Conservation (phyloP, 1,140 invertebrate genomes). For the Zaprionus africanus region DNA sequence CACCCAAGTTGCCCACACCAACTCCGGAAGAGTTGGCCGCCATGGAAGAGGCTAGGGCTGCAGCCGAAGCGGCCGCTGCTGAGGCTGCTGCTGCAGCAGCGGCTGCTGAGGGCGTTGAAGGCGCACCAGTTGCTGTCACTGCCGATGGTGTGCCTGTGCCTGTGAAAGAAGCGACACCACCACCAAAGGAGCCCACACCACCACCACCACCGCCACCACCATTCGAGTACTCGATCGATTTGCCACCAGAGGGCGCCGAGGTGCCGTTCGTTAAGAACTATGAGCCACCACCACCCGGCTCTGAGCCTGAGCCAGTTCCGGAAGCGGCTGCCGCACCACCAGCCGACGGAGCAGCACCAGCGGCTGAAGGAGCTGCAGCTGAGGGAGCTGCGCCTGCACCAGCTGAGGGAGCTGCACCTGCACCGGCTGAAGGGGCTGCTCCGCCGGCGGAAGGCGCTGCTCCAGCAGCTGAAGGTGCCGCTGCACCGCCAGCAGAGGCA, state of each 20-base stretch:
- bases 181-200: conserved; percentile 80
- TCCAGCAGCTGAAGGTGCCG: conserved; percentile 74
- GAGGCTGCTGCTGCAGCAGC: conserved; percentile 72
- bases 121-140: conserved; percentile 69
- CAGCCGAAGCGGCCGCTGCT: conserved; percentile 68
- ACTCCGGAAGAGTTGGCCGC: conserved; percentile 79
- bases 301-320: conserved; percentile 81
- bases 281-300: conserved; percentile 83
- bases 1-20: conserved; percentile 80
- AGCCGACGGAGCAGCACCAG: conserved; percentile 73
- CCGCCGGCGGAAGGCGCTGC: conserved; percentile 77
- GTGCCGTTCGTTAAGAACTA: conserved; percentile 84
- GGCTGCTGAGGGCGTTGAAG: conserved; percentile 58
- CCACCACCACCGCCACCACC: conserved; percentile 84
- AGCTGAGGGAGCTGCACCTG: conserved; percentile 76
- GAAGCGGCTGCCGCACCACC: conserved; percentile 73
- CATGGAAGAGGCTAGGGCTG: conserved; percentile 66
- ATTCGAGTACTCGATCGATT: conserved; percentile 84
- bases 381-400: conserved; percentile 55
- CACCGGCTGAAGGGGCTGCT: conserved; percentile 76
- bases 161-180: conserved; percentile 61
- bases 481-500: conserved; percentile 68
- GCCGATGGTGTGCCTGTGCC: conserved; percentile 37
- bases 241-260: conserved; percentile 84
- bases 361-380: conserved; percentile 70